Conservation (phyloP, 1,140 invertebrate genomes). For the Papilio glaucus region DNA sequence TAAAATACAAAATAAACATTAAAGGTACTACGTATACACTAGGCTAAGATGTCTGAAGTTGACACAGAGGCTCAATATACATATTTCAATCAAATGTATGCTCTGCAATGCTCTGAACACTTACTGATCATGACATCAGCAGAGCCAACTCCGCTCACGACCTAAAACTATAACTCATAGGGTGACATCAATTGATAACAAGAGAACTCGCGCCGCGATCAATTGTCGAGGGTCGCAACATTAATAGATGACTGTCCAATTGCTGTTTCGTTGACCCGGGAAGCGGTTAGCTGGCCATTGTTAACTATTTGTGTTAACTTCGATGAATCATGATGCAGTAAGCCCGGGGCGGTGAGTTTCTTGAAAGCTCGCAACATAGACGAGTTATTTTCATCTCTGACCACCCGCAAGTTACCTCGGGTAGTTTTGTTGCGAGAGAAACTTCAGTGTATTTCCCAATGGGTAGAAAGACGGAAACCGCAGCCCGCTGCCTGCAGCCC, state of each 20-base stretch:
- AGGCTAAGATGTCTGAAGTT: too few species aligned
- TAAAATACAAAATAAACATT: too few species aligned
- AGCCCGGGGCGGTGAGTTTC: background rate
- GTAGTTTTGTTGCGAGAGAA: conserved; percentile 10
- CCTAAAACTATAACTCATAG: background rate
- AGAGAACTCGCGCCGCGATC: conserved; percentile 7
- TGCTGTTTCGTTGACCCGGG: conserved; percentile 25
- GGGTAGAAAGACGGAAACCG: background rate
- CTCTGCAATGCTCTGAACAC: too few species aligned
- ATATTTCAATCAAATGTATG: too few species aligned
- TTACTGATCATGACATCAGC: background rate
- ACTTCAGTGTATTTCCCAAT: background rate
- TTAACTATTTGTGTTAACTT: conserved; percentile 27
- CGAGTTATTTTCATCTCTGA: conserved; percentile 21
- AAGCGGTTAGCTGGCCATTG: background rate
- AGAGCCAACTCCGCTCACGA: background rate
- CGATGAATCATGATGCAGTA: conserved; percentile 2
- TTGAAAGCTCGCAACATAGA: too few species aligned
- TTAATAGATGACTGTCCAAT: conserved; percentile 23
- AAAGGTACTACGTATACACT: too few species aligned
- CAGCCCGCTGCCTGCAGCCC: too few species aligned
- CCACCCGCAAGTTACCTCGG: conserved; percentile 14
- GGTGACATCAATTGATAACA: conserved; percentile 10
- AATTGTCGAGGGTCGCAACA: background rate
- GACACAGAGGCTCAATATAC: too few species aligned